Evolutionary conservation across 2,113 vertebrate species (phyloP), one percentile per base, ranked within the genome.

Genomic region (Peromyscus maniculatus): DNA sequence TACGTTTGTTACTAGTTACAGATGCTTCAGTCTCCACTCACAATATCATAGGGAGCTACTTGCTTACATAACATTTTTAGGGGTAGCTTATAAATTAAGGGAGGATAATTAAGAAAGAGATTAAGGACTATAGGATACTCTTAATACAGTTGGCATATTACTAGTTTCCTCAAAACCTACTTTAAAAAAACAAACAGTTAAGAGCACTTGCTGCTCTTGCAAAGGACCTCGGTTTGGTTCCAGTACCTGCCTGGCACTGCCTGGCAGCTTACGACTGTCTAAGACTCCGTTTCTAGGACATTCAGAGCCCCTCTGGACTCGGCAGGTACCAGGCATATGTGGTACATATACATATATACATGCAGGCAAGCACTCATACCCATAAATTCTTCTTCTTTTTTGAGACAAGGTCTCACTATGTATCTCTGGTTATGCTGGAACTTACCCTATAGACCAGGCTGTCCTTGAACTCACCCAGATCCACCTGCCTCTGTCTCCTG

Each of bases 91-190:
- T 43, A 75, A 75, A 39, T 75, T 95, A 64, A 49, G 46, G 46
- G 46, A 49, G 46, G 46, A 49, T 49, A 49, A 49, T 49, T 49
- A 49, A 46, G 46, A 46, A 49, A 49, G 46, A 49, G 46, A 49
- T 49, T 49, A 49, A 49, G 6, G 46, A 49, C 46, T 49, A 49
- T 49, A 49, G 46, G 46, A 49, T 49, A 49, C 46, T 49, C 46
- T 49, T 49, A 49, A 86, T 62, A 49, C 39, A 95, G 26, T 80
- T 97, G 7, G 74, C 83, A 7, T 36, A 59, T 59, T 95, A 71
- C 3, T 96, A 46, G 89, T 93, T 96, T 94, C 89, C 46, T 79
- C 31, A 95, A 79, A 26, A 64, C 86, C 39, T 91, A 93, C 12
- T 92, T 31, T 90, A 74, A 91, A 96, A 96, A 95, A 36, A n/a